Base-by-base conservation (phyloP, 2,113 vertebrate genomes). In the Xiphias gladius region DNA sequence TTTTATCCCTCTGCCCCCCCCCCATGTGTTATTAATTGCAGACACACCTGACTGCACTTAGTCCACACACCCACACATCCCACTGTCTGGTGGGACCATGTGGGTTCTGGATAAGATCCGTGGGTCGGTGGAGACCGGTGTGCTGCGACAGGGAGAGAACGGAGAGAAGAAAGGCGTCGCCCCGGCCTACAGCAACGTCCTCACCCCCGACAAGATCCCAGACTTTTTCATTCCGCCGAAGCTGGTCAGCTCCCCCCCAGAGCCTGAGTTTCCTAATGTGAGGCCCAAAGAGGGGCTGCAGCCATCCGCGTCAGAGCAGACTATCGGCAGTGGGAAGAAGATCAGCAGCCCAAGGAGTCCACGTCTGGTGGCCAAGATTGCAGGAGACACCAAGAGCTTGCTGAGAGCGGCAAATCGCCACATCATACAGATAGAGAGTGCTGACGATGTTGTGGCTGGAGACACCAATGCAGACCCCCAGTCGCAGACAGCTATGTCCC, bases 141-240 rank as follows among this genome's bases (percentile, higher is more conserved):
- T 94, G 0, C 67, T 96, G 48, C 95, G 97, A 0, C 92, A 93
- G 41, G 91, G 91, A 0, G 96, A 97, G 9, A 80, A 92, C 0
- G 96, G 96, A 3, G 96, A 97, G 39, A 92, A 93, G 74, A 93
- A 94, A 80, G 79, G 87, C 55, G 63, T 93, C 35, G 91, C 95
- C 0, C 94, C 96, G 12, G 81, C 95, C 19, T 97, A 97, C 93
- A 97, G 97, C 93, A 99, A 99, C 9, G 97, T 99, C 77, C 97
- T 99, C 89, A 99, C 98, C 1, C 98, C 98, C 0, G 98, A 99
- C 92, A 99, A 99, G 88, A 99, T 99, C 92, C 98, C 98, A 0
- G 98, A 99, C 89, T 99, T 99, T 80, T 99, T 99, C 87, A 99
- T 99, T 82, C 98, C 98, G 0, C 98, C 97, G 1, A 99, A 98